A percentile compares a stretch with the other conserved stretches of the same genome.
Evolutionary conservation across 2,888 invertebrate genomes (phyloP).

Genomic region (Drosophila lacicola): DNA sequence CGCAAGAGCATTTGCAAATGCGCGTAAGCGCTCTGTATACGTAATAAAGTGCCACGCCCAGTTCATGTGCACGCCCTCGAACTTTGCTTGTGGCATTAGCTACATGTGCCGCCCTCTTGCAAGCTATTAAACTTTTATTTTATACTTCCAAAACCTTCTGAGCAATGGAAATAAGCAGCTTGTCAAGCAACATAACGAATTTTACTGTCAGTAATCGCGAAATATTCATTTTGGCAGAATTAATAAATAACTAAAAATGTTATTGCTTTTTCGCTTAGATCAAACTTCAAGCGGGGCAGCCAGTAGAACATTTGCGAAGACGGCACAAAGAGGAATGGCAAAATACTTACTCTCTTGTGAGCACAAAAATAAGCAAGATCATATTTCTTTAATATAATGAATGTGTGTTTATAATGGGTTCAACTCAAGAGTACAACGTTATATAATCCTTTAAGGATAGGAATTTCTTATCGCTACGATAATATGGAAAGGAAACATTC

Average conservation of each 20-base stretch:
- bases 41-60: constrained; percentile 58
- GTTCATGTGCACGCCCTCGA: constrained; percentile 59
- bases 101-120: constrained; percentile 53
- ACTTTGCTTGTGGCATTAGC: constrained; percentile 45
- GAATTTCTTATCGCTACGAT: too few species aligned
- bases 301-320: not conserved
- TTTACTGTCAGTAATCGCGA: constrained; percentile 1
- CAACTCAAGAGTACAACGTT: too few species aligned
- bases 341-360: not conserved
- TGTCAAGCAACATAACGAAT: constrained; percentile 8
- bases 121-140: constrained; percentile 48
- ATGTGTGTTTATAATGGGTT: too few species aligned
- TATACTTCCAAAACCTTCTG: constrained; percentile 5
- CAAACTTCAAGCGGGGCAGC: too few species aligned
- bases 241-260: not conserved
- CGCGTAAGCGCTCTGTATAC: constrained; percentile 8
- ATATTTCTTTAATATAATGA: too few species aligned
- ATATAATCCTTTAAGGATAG: too few species aligned
- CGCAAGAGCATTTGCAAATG: constrained; percentile 18
- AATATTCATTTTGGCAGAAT: not conserved
- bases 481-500: too few species aligned
- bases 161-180: constrained; percentile 16
- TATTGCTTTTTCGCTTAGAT: not conserved
- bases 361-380: not conserved
- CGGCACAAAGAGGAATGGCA: not conserved